phyloP scores from a whole-genome alignment of 2,797 vertebrate genomes.

The Periparus ater region DNA sequence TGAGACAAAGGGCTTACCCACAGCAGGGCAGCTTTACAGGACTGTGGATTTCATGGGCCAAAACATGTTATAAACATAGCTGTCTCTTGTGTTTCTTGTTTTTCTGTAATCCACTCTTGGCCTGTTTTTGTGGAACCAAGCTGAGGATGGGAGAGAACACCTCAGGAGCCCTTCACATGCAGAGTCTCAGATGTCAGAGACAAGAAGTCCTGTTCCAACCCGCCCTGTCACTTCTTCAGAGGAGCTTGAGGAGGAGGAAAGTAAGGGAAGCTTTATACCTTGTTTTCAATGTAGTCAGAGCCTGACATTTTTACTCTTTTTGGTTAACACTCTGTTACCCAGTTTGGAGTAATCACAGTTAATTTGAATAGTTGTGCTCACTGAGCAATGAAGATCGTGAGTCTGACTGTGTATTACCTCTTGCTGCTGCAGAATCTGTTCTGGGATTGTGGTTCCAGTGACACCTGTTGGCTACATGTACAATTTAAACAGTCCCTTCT shows the following conservation, averaged over 20 bases:
- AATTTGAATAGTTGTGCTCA: neutral
- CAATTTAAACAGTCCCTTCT: neutral
- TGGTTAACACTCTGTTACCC: neutral
- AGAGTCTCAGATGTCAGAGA: conserved; percentile 58
- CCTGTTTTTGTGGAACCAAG: conserved; percentile 33
- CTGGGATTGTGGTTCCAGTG: neutral
- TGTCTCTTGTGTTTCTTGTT: neutral
- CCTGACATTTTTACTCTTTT: neutral
- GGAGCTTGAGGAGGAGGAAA: conserved; percentile 78
- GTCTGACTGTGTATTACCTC: neutral
- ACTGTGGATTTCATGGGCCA: neutral
- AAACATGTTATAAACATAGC: neutral
- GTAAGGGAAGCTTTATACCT: conserved; percentile 66
- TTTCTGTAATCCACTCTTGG: neutral
- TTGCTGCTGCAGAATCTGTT: neutral
- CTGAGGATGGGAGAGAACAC: conserved; percentile 63
- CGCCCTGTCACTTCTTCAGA: conserved; percentile 58
- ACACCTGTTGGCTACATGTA: neutral
- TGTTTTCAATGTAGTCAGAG: neutral
- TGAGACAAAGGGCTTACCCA: neutral
- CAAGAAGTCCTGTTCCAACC: neutral
- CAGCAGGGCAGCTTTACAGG: neutral
- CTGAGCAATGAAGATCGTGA: neutral
- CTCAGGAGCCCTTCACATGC: conserved; percentile 53
- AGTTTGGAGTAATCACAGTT: neutral